Base-by-base conservation (phyloP, 2,113 vertebrate genomes). In the Eretmodus cyanostictus region DNA sequence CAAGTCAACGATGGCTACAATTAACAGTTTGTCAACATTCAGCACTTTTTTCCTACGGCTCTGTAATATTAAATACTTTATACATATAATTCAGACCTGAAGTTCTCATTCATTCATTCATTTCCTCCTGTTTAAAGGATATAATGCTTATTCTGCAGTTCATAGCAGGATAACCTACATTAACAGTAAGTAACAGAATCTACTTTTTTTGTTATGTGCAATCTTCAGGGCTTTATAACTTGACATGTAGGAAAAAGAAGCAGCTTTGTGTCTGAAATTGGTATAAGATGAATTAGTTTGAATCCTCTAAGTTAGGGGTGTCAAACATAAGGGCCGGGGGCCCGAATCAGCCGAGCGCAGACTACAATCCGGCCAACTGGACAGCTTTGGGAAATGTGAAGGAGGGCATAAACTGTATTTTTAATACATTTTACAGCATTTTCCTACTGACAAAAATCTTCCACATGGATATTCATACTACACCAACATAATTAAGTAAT, bases 381-480 rank as follows among this genome's bases (percentile, higher is more conserved):
- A 36, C 61, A 66, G 61, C 6, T 66, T 36, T 36, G 61, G 59
- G 59, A 63, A 63, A 63, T 63, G 59, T 63, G 59, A 63, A 36
- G 31, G 59, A 66, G 17, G 31, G 2, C 61, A 36, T 66, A 66
- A 66, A 66, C 17, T 66, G 17, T 36, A 66, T 36, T 66, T 66
- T 66, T 36, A 36, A 12, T 63, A 66, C 61, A 66, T 66, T 66
- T 36, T n/a, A 66, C 0, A 66, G 17, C 31, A 66, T 36, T 66
- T 66, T 12, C 6, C 10, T 36, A 12, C 31, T 66, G 61, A 66
- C 17, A 36, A n/a, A 66, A 36, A 36, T 12, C 17, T 66, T 0
- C 61, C 10, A 66, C 6, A 38, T 66, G 3, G 61, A 36, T n/a
- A 0, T 38, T 12, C 2, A 66, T 12, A 66, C 31, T 38, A 66